Conservation (phyloP, 2,888 invertebrate genomes). For the Andrena flavipes region DNA sequence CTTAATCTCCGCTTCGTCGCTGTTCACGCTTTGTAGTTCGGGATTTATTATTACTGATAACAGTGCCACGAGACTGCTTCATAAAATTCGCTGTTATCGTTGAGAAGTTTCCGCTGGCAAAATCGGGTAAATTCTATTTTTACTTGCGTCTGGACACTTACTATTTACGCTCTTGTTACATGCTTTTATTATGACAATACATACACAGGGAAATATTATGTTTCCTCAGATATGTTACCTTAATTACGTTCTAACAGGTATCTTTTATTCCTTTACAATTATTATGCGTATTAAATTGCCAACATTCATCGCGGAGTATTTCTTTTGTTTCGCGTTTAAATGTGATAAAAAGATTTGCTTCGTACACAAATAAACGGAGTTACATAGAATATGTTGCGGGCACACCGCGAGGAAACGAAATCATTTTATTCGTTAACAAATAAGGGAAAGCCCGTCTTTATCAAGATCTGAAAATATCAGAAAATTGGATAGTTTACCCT, state of each 20-base stretch:
- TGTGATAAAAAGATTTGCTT: neutral
- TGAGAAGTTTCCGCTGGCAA: slow-evolving; percentile 13
- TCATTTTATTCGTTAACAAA: slow-evolving; percentile 19
- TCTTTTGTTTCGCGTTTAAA: neutral
- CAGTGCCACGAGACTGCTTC: slow-evolving; percentile 14
- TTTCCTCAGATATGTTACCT: too few relatives aligned
- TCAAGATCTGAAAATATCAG: slow-evolving; percentile 33
- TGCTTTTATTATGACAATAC: neutral
- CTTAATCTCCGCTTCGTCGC: slow-evolving; percentile 12
- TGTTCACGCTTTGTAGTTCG: slow-evolving; percentile 5
- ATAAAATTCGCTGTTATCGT: slow-evolving; percentile 30
- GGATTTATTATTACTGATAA: slow-evolving; percentile 40
- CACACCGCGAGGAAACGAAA: neutral
- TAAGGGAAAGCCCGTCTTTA: neutral
- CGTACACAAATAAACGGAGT: neutral
- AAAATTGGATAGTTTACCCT: slow-evolving; percentile 29
- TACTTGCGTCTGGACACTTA: neutral
- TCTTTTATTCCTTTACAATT: too few relatives aligned
- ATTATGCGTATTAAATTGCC: neutral
- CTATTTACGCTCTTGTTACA: neutral
- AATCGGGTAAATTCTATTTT: slow-evolving; percentile 19
- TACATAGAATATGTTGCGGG: neutral
- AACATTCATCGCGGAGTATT: neutral
- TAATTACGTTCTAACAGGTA: too few relatives aligned
- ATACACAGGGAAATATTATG: neutral